Conservation (phyloP, 2,113 vertebrate species). For the Catharus bicknelli region DNA sequence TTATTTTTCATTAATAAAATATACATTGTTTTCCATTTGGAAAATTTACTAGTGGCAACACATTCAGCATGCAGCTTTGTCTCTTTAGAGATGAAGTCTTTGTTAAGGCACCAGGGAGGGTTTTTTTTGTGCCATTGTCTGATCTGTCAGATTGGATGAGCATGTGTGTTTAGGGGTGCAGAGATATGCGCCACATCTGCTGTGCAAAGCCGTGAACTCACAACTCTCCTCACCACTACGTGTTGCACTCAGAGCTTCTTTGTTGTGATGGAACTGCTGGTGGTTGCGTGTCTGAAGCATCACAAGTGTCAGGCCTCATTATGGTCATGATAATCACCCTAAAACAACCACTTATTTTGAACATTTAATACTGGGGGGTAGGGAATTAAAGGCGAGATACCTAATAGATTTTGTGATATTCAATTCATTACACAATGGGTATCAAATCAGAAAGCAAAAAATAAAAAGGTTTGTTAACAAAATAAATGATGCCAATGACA, state of each 20-base stretch:
- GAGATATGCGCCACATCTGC: conserved; percentile 92
- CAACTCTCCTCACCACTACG: conserved; percentile 81
- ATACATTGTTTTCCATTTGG: conserved; percentile 75
- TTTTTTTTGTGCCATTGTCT: conserved; percentile 87
- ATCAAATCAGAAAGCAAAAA: not conserved
- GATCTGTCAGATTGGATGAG: conserved; percentile 90
- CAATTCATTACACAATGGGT: not conserved
- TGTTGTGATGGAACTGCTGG: conserved; percentile 86
- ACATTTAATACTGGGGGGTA: conserved; percentile 51
- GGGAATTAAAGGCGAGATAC: conserved; percentile 66
- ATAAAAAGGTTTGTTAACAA: not conserved
- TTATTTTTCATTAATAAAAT: conserved; percentile 77
- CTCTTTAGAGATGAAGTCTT: conserved; percentile 77
- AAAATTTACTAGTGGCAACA: conserved; percentile 76
- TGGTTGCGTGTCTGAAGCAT: conserved; percentile 87
- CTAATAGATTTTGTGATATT: conserved; percentile 57
- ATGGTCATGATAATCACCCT: conserved; percentile 78
- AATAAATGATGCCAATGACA: not conserved
- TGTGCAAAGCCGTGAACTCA: conserved; percentile 86
- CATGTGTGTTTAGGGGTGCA: conserved; percentile 87
- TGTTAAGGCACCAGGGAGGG: conserved; percentile 75
- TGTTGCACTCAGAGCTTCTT: conserved; percentile 82
- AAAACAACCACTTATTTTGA: conserved; percentile 71
- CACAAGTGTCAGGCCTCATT: conserved; percentile 90
- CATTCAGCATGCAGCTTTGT: conserved; percentile 67